These are phyloP conservation scores for Chirona hameri DNA, from an alignment of 2,888 invertebrate species.

Conservation along the genomic window DNA sequence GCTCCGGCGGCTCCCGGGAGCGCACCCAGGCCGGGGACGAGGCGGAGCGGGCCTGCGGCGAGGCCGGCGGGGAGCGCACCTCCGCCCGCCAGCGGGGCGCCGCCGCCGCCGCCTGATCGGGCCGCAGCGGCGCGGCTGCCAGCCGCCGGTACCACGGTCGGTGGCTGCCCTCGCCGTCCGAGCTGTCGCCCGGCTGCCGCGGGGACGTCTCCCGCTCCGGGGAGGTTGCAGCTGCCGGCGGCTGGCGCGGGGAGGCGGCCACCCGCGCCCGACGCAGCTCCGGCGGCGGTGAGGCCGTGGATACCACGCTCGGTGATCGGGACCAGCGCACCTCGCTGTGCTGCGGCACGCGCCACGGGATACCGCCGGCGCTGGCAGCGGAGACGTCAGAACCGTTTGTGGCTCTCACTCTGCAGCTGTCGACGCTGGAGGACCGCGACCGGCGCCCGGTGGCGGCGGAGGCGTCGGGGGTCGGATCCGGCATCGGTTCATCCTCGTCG, in stretches of 20 bases:
- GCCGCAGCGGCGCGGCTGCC: slow-evolving; percentile 56
- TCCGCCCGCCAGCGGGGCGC: slow-evolving; percentile 60
- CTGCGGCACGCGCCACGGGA: not conserved
- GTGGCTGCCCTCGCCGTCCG: slow-evolving; percentile 43
- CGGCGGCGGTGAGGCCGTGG: slow-evolving; percentile 52
- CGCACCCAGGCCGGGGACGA: slow-evolving; percentile 44
- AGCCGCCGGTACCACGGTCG: slow-evolving; percentile 68
- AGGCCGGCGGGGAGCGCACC: slow-evolving; percentile 46
- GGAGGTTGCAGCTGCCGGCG: slow-evolving; percentile 39
- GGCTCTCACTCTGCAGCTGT: slow-evolving; percentile 9
- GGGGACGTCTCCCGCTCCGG: not conserved
- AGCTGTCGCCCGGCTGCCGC: too few relatives aligned
- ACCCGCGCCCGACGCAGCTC: slow-evolving; percentile 97
- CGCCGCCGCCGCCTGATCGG: slow-evolving; percentile 57
- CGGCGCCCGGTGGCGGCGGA: not conserved
- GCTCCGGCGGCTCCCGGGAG: slow-evolving; percentile 43
- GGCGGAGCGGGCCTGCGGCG: slow-evolving; percentile 46
- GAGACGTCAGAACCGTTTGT: slow-evolving; percentile 25
- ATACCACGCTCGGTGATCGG: not conserved
- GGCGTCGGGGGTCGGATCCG: not conserved
- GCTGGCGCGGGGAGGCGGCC: slow-evolving; percentile 67
- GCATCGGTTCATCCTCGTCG: not conserved
- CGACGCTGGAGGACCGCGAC: slow-evolving; percentile 1
- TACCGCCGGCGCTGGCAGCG: too few relatives aligned
- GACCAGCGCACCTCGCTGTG: slow-evolving; percentile 24